A percentile compares a stretch with the other conserved stretches of the same genome.
Conservation (phyloP, 2,113 vertebrate genomes). For the Ailurus styani region DNA sequence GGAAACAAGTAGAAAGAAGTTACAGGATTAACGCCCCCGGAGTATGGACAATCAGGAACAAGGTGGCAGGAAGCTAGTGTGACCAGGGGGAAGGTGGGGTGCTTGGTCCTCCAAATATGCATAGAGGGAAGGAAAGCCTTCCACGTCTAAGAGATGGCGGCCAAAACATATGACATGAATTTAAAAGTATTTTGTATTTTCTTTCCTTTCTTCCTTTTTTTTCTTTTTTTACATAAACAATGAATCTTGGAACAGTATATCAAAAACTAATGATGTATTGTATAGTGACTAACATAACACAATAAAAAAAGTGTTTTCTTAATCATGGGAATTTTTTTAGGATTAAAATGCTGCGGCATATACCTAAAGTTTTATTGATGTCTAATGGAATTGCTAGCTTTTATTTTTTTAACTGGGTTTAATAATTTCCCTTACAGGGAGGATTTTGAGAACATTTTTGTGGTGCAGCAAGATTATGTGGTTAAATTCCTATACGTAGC, state of each 20-base stretch:
- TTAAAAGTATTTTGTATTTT: not conserved
- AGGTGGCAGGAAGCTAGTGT: not conserved
- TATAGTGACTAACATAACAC: too few species aligned
- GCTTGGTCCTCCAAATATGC: too few species aligned
- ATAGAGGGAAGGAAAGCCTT: not conserved
- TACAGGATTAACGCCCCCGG: not conserved
- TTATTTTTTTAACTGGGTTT: not conserved
- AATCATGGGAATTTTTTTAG: not conserved
- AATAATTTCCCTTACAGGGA: not conserved
- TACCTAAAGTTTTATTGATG: not conserved
- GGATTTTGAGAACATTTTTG: constrained; percentile 1
- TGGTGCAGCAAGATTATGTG: not conserved
- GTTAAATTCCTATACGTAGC: constrained; percentile 10
- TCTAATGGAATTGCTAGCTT: not conserved
- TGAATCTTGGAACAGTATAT: too few species aligned
- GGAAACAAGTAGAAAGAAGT: not conserved
- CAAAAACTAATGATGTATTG: too few species aligned
- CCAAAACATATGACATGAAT: not conserved
- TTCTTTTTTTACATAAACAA: too few species aligned
- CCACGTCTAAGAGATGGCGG: not conserved
- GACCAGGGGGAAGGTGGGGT: too few species aligned
- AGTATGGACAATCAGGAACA: not conserved
- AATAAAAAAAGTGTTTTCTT: not conserved
- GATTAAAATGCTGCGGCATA: not conserved
- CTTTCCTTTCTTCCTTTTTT: too few species aligned